phyloP scores from a whole-genome alignment of 2,888 invertebrate genomes.

The Sycophila texana region DNA sequence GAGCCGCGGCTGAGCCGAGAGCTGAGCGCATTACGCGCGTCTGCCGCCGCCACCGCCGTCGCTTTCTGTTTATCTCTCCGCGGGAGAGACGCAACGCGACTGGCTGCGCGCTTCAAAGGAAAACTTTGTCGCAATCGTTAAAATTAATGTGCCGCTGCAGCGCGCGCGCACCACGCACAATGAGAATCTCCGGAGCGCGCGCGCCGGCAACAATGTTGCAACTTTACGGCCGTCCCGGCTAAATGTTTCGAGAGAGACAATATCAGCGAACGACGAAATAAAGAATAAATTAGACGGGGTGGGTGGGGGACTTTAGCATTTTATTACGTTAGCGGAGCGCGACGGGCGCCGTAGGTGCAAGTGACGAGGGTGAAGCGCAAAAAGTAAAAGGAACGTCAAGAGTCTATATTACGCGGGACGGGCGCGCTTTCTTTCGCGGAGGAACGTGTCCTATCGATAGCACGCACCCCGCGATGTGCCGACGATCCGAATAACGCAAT shows the following conservation, averaged over 20 bases:
- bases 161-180: neutral
- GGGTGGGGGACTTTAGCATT: no score
- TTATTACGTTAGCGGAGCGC: no score
- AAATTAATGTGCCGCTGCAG: neutral
- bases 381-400: slow-evolving; percentile 8
- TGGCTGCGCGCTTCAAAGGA: neutral
- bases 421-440: slow-evolving; percentile 29
- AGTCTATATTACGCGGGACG: neutral
- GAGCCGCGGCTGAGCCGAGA: neutral
- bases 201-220: neutral
- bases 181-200: neutral
- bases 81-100: neutral
- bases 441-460: slow-evolving; percentile 51
- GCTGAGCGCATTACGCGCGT: neutral
- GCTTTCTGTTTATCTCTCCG: neutral
- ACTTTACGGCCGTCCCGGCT: neutral
- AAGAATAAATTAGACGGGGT: no score
- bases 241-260: no score
- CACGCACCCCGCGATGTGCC: slow-evolving; percentile 9
- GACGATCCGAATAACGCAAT: slow-evolving; percentile 50
- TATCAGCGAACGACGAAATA: no score
- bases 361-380: neutral
- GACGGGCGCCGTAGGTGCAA: neutral
- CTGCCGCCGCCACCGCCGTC: neutral
- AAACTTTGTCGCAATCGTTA: slow-evolving; percentile 1